Percentiles rank a stretch among this genome's conserved stretches.
These are phyloP conservation scores for Hofmannophila pseudospretella DNA, from an alignment of 2,888 invertebrate genomes.

Conservation along the genomic window DNA sequence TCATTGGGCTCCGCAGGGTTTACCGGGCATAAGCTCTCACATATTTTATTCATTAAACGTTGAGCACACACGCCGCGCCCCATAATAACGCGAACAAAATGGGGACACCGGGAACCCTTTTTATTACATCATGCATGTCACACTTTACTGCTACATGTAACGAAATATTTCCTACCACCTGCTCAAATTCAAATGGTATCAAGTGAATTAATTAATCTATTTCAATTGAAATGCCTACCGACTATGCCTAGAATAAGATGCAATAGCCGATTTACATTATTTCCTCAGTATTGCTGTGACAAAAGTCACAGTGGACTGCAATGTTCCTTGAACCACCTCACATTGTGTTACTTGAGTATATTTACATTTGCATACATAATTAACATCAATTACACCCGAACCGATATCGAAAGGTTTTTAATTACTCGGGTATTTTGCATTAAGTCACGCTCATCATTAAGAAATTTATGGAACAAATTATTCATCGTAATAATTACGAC, in stretches of 20 bases:
- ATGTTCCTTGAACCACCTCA: neutral
- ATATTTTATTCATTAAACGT: conserved; percentile 64
- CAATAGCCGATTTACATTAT: neutral
- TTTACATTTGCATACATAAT: neutral
- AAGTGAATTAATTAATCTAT: neutral
- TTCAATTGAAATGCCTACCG: neutral
- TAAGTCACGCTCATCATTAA: neutral
- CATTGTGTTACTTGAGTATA: neutral
- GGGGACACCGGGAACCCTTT: conserved; percentile 39
- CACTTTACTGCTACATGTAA: conserved; percentile 5
- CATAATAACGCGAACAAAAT: conserved; percentile 39
- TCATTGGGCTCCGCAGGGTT: conserved; percentile 36
- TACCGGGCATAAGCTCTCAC: conserved; percentile 38
- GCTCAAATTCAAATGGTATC: no score
- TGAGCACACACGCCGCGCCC: conserved; percentile 40
- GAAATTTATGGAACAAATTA: neutral
- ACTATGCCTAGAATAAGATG: neutral
- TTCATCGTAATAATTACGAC: neutral
- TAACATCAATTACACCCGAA: neutral
- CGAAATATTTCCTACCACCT: conserved; percentile 1
- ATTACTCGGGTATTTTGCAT: neutral
- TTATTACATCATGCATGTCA: conserved; percentile 22
- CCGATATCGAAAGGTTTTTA: neutral
- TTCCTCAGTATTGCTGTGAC: neutral
- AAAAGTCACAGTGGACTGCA: neutral